Conservation (phyloP, 2,113 vertebrate species). For the Pyrgilauda ruficollis region DNA sequence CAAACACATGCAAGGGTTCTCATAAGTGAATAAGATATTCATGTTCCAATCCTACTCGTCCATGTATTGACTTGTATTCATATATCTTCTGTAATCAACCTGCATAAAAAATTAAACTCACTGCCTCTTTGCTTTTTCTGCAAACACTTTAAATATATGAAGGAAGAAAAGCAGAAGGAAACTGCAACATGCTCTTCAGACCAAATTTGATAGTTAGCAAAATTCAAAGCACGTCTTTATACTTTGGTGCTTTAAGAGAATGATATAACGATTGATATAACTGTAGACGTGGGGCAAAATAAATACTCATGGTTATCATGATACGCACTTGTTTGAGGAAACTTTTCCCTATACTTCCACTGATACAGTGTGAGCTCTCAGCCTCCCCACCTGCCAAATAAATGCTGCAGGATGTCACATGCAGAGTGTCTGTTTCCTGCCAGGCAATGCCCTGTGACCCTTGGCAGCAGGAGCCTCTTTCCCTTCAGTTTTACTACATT, state of each 20-base stretch:
- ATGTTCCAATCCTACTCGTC: background rate
- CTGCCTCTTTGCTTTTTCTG: background rate
- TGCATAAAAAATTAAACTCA: background rate
- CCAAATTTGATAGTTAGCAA: background rate
- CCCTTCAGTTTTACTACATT: background rate
- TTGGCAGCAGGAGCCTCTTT: background rate
- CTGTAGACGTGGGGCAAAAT: background rate
- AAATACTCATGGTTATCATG: background rate
- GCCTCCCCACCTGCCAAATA: background rate
- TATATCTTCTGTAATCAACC: background rate
- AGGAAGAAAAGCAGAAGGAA: background rate
- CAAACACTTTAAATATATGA: background rate
- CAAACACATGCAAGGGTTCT: background rate
- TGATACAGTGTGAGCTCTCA: background rate
- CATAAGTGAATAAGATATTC: background rate
- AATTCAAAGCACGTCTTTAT: background rate
- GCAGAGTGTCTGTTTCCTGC: constrained; percentile 36
- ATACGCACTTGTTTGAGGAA: background rate
- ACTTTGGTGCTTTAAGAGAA: background rate
- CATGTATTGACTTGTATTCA: background rate
- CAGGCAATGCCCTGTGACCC: constrained; percentile 35
- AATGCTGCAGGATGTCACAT: background rate
- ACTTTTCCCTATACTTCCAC: background rate
- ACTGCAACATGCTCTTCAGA: background rate
- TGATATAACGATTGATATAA: background rate